Percentiles rank a stretch among this genome's conserved stretches.
Conservation (phyloP, 2,797 vertebrate species). For the Melanotaenia trifasciata region DNA sequence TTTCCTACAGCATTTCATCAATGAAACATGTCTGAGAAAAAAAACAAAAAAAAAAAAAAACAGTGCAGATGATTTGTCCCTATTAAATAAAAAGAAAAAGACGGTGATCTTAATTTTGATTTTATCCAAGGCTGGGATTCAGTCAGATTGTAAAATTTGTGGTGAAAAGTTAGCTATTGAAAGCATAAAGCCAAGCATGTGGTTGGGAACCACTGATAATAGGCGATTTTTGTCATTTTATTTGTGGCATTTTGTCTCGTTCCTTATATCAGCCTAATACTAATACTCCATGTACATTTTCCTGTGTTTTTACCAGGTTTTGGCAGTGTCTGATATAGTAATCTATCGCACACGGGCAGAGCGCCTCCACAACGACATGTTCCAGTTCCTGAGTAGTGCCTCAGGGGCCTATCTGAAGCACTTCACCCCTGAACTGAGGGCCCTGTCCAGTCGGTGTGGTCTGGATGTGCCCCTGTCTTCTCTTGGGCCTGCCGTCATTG, state of each 20-base stretch:
- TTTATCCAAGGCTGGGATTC: too few species aligned
- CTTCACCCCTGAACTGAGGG: slow-evolving; percentile 86
- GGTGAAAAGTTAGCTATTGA: too few species aligned
- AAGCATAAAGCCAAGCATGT: too few species aligned
- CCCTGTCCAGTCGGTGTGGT: slow-evolving; percentile 84
- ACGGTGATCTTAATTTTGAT: too few species aligned
- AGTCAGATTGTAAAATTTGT: too few species aligned
- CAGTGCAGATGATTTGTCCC: too few species aligned
- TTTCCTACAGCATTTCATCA: too few species aligned
- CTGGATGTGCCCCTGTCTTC: slow-evolving; percentile 87
- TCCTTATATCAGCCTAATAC: background rate
- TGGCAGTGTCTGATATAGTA: slow-evolving; percentile 87
- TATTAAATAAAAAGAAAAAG: too few species aligned
- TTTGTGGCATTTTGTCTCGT: background rate
- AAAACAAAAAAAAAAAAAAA: too few species aligned
- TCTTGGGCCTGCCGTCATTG: slow-evolving; percentile 82
- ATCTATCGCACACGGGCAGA: slow-evolving; percentile 88
- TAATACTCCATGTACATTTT: background rate
- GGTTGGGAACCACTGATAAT: too few species aligned
- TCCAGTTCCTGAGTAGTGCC: slow-evolving; percentile 87
- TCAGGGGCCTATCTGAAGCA: slow-evolving; percentile 86
- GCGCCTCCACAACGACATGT: slow-evolving; percentile 90
- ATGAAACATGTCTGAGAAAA: too few species aligned
- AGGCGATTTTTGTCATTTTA: background rate
- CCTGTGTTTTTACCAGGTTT: slow-evolving; percentile 60